Conservation (phyloP, 1,140 invertebrate genomes). For the Lordiphosa collinella region DNA sequence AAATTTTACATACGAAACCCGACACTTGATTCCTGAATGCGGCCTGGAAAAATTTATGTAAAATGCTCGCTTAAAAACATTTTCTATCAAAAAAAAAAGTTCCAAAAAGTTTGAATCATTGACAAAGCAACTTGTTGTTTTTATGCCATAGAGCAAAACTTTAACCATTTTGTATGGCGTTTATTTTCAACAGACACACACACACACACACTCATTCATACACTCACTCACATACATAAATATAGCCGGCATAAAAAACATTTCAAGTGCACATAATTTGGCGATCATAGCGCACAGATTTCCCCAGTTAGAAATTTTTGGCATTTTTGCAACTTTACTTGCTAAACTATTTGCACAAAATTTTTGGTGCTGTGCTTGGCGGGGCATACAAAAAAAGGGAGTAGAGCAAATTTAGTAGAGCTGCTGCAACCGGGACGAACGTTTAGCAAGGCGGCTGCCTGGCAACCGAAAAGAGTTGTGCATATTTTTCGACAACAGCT, state of each 20-base stretch:
- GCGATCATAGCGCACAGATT: constrained; percentile 54
- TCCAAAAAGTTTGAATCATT: constrained; percentile 12
- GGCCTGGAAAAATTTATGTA: background rate
- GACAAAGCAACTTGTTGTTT: constrained; percentile 48
- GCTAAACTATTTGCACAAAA: constrained; percentile 65
- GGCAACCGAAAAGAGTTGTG: constrained; percentile 44
- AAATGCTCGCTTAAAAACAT: background rate
- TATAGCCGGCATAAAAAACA: constrained; percentile 17
- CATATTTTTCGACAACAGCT: constrained; percentile 19
- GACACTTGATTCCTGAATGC: too few species aligned
- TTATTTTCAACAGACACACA: constrained; percentile 43
- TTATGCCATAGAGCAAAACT: constrained; percentile 38
- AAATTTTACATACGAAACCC: too few species aligned
- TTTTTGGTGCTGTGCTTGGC: constrained; percentile 48
- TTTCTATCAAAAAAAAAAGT: too few species aligned
- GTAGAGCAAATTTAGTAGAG: background rate
- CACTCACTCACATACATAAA: constrained; percentile 1
- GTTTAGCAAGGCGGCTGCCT: constrained; percentile 6
- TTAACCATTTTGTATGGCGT: constrained; percentile 54
- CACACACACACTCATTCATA: constrained; percentile 6
- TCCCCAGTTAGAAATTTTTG: constrained; percentile 40
- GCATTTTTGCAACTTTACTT: constrained; percentile 69
- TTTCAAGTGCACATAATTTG: constrained; percentile 67
- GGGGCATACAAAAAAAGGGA: constrained; percentile 17
- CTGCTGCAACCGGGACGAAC: background rate